Percentiles rank a stretch among this genome's conserved stretches.
Evolutionary conservation across 2,797 vertebrate species (phyloP).

Genomic region (Limosa lapponica): DNA sequence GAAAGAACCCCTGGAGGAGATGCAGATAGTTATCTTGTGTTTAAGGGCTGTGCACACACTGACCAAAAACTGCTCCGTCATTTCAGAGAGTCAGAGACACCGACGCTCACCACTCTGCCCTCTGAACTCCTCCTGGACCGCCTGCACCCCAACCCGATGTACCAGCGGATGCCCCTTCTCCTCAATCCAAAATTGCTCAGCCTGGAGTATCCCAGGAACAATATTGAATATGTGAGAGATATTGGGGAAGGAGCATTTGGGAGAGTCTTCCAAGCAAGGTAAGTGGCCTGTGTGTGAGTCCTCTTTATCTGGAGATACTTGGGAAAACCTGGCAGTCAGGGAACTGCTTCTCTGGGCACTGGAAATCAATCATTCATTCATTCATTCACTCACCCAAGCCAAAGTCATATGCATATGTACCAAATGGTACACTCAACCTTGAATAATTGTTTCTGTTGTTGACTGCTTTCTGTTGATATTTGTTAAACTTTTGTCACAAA

Average conservation of each 20-base stretch:
- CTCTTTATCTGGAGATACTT: neutral
- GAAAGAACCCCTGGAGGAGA: neutral
- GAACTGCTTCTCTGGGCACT: neutral
- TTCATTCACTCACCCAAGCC: neutral
- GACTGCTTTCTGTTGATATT: neutral
- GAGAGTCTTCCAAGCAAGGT: conserved; percentile 97
- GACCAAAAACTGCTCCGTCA: rapidly evolving
- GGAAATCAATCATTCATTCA: neutral
- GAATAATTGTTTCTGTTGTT: neutral
- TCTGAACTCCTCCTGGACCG: conserved; percentile 94
- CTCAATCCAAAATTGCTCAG: conserved; percentile 93
- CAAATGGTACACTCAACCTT: neutral
- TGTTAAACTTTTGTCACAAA: neutral
- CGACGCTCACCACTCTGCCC: conserved; percentile 88
- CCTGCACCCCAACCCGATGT: conserved; percentile 98
- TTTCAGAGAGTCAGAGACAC: conserved; percentile 86
- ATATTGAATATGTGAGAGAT: conserved; percentile 96
- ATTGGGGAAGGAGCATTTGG: conserved; percentile 98
- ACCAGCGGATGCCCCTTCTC: conserved; percentile 94
- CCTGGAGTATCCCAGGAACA: conserved; percentile 96
- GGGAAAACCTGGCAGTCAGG: neutral
- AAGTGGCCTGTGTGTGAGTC: neutral
- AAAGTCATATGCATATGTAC: neutral
- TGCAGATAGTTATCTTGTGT: neutral
- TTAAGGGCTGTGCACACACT: neutral